Conservation (phyloP, 2,888 invertebrate species). For the Sisyra nigra region DNA sequence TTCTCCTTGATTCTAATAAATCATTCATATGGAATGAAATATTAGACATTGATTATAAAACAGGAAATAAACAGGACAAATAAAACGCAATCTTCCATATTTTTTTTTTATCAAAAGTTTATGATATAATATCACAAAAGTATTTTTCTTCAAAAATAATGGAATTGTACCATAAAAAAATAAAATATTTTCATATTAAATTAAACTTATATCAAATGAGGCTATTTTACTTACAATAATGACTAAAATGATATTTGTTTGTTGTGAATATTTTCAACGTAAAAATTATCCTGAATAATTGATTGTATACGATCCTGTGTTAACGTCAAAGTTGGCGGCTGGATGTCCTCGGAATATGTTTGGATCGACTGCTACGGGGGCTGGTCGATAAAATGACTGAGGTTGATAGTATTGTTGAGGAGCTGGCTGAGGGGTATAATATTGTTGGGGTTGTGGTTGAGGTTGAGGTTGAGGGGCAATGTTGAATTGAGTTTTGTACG, state of each 20-base stretch:
- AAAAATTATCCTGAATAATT: constrained; percentile 45
- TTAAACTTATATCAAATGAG: neutral
- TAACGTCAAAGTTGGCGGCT: constrained; percentile 54
- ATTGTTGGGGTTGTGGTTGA: constrained; percentile 20
- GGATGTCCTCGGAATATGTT: constrained; percentile 44
- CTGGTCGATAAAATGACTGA: constrained; percentile 15
- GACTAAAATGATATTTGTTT: too few species aligned
- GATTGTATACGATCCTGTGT: constrained; percentile 61
- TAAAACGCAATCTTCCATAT: too few species aligned
- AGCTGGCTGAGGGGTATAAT: constrained; percentile 15
- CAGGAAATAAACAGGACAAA: too few species aligned
- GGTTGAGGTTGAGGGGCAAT: constrained; percentile 20
- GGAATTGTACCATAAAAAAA: constrained; percentile 1
- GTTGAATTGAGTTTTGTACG: constrained; percentile 23
- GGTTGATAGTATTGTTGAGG: constrained; percentile 15
- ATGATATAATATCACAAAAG: neutral
- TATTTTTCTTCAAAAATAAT: neutral
- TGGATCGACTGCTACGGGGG: constrained; percentile 16
- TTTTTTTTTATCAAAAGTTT: neutral
- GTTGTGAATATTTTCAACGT: neutral
- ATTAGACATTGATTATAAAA: too few species aligned
- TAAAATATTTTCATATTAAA: neutral
- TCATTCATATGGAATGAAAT: too few species aligned
- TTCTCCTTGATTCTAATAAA: too few species aligned
- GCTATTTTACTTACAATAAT: neutral